Conservation (phyloP, 2,888 invertebrate species). For the Urechis unicinctus region DNA sequence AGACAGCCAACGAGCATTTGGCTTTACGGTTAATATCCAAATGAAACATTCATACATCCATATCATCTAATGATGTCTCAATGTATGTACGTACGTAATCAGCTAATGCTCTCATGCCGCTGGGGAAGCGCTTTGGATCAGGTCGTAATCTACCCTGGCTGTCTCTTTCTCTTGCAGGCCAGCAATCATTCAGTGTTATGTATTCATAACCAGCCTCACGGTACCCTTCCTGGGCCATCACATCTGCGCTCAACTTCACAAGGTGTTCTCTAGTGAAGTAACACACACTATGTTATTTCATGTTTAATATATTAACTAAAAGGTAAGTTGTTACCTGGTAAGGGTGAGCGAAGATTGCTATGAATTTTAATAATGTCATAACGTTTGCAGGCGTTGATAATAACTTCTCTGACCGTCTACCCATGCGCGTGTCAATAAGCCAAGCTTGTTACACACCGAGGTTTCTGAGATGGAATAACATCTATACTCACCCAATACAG, state of each 20-base stretch:
- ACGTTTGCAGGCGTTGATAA: no score
- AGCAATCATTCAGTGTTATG: slow-evolving; percentile 71
- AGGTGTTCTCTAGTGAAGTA: slow-evolving; percentile 25
- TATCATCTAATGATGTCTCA: no score
- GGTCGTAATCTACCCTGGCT: slow-evolving; percentile 15
- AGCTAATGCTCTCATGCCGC: slow-evolving; percentile 20
- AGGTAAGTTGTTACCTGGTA: no score
- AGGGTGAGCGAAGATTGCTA: no score
- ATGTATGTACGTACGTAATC: slow-evolving; percentile 23
- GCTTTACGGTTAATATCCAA: no score
- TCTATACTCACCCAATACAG: slow-evolving; percentile 34
- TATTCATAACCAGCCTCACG: slow-evolving; percentile 28
- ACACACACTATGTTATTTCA: not conserved
- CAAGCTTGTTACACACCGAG: no score
- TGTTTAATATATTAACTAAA: no score
- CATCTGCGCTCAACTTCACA: slow-evolving; percentile 53
- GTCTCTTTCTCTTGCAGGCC: slow-evolving; percentile 34
- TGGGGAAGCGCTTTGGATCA: slow-evolving; percentile 20
- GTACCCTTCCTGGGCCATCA: slow-evolving; percentile 54
- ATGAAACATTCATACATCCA: no score
- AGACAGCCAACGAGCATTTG: no score
- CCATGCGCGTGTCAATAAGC: no score
- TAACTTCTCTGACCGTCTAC: no score
- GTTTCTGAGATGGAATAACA: not conserved
- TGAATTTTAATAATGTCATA: no score